A percentile compares a stretch with the other conserved stretches of the same genome.
Conservation (phyloP, 2,113 vertebrate genomes). For the Sinocyclocheilus anophthalmus region DNA sequence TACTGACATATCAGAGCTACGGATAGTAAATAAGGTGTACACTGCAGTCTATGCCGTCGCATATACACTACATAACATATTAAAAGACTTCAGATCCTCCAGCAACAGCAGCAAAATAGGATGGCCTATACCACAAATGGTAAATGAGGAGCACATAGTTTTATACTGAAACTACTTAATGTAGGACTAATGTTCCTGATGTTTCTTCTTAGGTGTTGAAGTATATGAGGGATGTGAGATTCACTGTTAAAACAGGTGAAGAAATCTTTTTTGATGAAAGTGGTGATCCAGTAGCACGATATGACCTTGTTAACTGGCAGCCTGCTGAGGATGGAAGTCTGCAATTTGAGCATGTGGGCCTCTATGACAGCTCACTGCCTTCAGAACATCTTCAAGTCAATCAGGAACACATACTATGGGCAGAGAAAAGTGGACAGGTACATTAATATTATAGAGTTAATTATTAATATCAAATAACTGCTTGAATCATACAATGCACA, state of each 20-base stretch:
- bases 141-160: background rate
- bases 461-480: background rate
- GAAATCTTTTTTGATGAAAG: conserved; percentile 73
- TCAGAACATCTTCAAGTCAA: conserved; percentile 32
- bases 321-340: conserved; percentile 56
- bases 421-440: conserved; percentile 45
- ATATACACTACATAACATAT: conserved; percentile 53
- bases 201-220: conserved; percentile 66
- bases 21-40: conserved; percentile 59
- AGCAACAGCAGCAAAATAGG: background rate
- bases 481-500: background rate
- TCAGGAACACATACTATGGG: conserved; percentile 45
- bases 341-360: conserved; percentile 57
- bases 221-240: conserved; percentile 68
- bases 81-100: conserved; percentile 22
- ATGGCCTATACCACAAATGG: conserved; percentile 29
- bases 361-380: conserved; percentile 59
- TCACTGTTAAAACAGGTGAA: conserved; percentile 65
- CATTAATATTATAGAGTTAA: background rate
- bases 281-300: conserved; percentile 68
- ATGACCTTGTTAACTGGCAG: conserved; percentile 78
- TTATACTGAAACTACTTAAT: background rate
- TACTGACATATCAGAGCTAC: conserved; percentile 59
- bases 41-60: conserved; percentile 60
- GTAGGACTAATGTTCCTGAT: background rate